Percentiles rank a stretch among this genome's conserved stretches.
phyloP scores from a whole-genome alignment of 2,888 invertebrate genomes.

The Augochlorella aurata region DNA sequence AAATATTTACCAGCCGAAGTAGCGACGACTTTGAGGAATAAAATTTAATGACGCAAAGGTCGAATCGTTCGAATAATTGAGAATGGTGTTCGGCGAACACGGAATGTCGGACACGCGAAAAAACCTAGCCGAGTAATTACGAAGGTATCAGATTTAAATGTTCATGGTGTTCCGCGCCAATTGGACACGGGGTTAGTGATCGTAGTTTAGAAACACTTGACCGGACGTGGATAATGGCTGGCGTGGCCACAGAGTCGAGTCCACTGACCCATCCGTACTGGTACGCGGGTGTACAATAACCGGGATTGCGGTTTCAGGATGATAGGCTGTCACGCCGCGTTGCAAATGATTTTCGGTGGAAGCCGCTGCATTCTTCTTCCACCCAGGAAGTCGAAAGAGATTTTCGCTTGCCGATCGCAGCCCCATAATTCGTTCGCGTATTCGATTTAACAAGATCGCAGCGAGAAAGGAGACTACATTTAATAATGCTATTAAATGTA shows the following conservation, averaged over 20 bases:
- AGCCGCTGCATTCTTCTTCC: conserved; percentile 45
- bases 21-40: neutral
- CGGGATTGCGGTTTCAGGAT: conserved; percentile 78
- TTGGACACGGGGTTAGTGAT: conserved; percentile 58
- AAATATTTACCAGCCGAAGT: too few relatives aligned
- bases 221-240: conserved; percentile 78
- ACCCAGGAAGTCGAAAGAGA: conserved; percentile 23
- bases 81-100: neutral
- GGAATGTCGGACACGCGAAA: neutral
- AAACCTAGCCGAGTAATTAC: conserved; percentile 24
- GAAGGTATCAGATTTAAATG: conserved; percentile 49
- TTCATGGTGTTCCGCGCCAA: conserved; percentile 49
- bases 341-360: conserved; percentile 75
- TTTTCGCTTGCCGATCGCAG: neutral
- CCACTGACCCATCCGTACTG: conserved; percentile 70
- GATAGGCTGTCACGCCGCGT: conserved; percentile 76
- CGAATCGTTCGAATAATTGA: neutral
- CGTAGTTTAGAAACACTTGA: conserved; percentile 72
- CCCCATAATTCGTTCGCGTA: neutral
- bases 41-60: neutral
- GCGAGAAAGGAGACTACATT: neutral
- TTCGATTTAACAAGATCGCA: conserved; percentile 1
- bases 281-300: conserved; percentile 75
- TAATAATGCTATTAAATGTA: too few relatives aligned
- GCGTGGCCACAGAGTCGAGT: conserved; percentile 71